Evolutionary conservation across 2,888 invertebrate species (phyloP).

Genomic region (Acanthopleura granulata): DNA sequence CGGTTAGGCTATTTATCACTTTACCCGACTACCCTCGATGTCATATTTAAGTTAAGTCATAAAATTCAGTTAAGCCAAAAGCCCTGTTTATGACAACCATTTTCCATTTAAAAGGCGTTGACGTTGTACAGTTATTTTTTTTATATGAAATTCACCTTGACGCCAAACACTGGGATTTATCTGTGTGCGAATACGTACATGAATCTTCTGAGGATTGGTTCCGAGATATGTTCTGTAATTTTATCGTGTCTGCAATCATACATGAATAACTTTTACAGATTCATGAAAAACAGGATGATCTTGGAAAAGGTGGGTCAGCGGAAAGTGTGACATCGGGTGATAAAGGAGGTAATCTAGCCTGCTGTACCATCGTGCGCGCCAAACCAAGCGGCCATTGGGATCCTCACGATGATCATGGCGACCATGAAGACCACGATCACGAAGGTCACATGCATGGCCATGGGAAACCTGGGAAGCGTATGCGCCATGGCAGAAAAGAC

Average conservation of each 20-base stretch:
- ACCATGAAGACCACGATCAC: not conserved
- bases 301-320: not conserved
- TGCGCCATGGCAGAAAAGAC: too few species aligned
- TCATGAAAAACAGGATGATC: constrained; percentile 1
- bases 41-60: not conserved
- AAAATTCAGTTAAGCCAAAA: too few species aligned
- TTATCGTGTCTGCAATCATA: not conserved
- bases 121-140: too few species aligned
- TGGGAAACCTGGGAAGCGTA: not conserved
- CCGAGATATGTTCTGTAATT: not conserved
- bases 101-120: too few species aligned
- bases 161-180: too few species aligned
- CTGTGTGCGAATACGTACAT: not conserved
- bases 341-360: not conserved
- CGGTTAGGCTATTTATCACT: too few species aligned
- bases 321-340: not conserved
- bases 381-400: not conserved
- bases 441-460: not conserved
- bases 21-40: not conserved
- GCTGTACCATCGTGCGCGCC: not conserved
- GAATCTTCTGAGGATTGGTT: too few species aligned
- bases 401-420: not conserved
- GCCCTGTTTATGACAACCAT: too few species aligned
- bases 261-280: not conserved
- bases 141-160: too few species aligned